Percentiles rank a stretch among this genome's conserved stretches.
Conservation (phyloP, 2,113 vertebrate species). For the Kryptolebias marmoratus region DNA sequence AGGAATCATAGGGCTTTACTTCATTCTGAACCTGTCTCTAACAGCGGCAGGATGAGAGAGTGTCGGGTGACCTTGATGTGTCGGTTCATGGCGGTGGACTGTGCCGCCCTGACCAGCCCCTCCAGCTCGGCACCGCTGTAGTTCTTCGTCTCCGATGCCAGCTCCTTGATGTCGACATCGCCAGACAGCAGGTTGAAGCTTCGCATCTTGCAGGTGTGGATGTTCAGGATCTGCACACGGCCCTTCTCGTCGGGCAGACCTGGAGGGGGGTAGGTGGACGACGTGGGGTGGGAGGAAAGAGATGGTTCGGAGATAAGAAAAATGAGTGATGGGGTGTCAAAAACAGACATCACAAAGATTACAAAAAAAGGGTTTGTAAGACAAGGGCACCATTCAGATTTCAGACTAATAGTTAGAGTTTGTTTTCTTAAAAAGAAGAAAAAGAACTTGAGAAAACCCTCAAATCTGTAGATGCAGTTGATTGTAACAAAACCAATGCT, state of each 20-base stretch:
- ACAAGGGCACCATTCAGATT: no score
- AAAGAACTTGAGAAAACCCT: no score
- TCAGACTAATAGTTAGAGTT: no score
- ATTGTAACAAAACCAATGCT: no score
- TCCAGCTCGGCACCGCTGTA: constrained; percentile 97
- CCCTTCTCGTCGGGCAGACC: constrained; percentile 97
- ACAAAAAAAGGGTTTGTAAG: no score
- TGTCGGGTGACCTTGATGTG: constrained; percentile 91
- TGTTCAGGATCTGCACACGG: constrained; percentile 93
- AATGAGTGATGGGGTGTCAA: not conserved
- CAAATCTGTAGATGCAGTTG: no score
- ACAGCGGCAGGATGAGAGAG: not conserved
- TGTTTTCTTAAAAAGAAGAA: no score
- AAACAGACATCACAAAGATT: not conserved
- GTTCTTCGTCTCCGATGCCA: constrained; percentile 94
- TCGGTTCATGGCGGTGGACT: constrained; percentile 98
- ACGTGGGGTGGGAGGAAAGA: not conserved
- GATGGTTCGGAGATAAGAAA: not conserved
- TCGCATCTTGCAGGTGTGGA: constrained; percentile 94
- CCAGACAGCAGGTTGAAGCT: constrained; percentile 86
- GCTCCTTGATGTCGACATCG: constrained; percentile 89
- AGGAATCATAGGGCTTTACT: no score
- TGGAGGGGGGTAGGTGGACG: constrained; percentile 45
- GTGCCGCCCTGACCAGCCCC: constrained; percentile 94
- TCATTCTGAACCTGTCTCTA: not conserved